Evolutionary conservation across 2,797 vertebrate genomes (phyloP).

Genomic region (Emydoidea blandingii): DNA sequence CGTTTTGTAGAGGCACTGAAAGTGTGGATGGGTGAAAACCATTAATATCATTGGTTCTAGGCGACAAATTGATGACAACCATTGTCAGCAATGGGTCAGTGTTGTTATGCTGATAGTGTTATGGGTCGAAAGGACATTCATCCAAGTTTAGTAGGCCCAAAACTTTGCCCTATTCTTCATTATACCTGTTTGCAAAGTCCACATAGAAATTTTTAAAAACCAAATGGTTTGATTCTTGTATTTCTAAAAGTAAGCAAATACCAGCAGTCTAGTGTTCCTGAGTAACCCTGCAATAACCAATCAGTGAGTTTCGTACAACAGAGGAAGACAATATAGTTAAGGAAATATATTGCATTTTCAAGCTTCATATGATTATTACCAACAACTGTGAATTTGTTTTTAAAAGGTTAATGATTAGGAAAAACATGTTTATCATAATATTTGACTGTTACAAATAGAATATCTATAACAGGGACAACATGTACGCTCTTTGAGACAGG

Average conservation of each 20-base stretch:
- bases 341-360: not conserved
- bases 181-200: not conserved
- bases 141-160: not conserved
- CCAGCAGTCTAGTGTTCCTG: not conserved
- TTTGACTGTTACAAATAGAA: not conserved
- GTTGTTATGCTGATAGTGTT: not conserved
- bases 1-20: not conserved
- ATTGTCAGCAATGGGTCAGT: not conserved
- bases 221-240: not conserved
- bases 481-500: not conserved
- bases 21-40: not conserved
- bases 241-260: not conserved
- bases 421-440: not conserved
- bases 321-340: not conserved
- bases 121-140: not conserved
- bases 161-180: not conserved
- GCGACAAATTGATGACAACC: not conserved
- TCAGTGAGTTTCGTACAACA: not conserved
- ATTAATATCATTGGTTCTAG: not conserved
- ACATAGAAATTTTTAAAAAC: not conserved
- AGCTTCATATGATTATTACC: not conserved
- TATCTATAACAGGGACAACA: not conserved
- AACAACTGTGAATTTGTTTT: not conserved
- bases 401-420: not conserved
- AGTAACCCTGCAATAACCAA: not conserved